A percentile compares a stretch with the other conserved stretches of the same genome.
Evolutionary conservation across 2,797 vertebrate genomes (phyloP).

Genomic region (Manis crassicaudata): DNA sequence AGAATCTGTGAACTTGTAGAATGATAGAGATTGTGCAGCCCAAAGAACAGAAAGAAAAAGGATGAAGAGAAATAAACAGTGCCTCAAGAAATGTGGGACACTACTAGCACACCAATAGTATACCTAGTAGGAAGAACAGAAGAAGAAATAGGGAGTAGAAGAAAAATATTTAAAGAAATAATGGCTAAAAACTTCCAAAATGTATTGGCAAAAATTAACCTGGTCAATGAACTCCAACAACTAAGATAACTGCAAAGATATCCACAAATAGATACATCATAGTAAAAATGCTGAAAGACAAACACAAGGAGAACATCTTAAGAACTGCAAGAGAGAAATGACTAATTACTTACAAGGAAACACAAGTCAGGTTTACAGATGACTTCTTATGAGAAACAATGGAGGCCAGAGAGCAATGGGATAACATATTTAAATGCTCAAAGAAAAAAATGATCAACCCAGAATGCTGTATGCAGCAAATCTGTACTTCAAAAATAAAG

Average conservation of each 20-base stretch:
- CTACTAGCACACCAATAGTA: background rate
- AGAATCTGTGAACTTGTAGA: background rate
- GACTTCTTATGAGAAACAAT: background rate
- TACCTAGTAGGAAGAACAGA: background rate
- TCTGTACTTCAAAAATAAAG: background rate
- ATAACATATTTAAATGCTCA: background rate
- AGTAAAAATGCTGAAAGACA: background rate
- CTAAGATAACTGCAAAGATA: background rate
- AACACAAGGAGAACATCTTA: background rate
- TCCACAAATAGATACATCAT: background rate
- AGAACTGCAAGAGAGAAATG: background rate
- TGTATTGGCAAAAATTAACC: background rate
- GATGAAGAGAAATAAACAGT: background rate
- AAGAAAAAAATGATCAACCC: background rate
- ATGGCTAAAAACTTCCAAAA: background rate
- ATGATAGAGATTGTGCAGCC: background rate
- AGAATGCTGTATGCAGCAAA: slow-evolving; percentile 20
- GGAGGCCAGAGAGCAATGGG: background rate
- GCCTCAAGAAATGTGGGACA: background rate
- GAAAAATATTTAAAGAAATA: background rate
- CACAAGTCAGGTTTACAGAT: background rate
- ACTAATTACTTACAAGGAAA: background rate
- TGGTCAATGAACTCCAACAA: background rate
- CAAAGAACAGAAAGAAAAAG: background rate
- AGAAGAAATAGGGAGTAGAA: background rate